A percentile compares a stretch with the other conserved stretches of the same genome.
Conservation (phyloP, 2,113 vertebrate genomes). For the Gila orcuttii region DNA sequence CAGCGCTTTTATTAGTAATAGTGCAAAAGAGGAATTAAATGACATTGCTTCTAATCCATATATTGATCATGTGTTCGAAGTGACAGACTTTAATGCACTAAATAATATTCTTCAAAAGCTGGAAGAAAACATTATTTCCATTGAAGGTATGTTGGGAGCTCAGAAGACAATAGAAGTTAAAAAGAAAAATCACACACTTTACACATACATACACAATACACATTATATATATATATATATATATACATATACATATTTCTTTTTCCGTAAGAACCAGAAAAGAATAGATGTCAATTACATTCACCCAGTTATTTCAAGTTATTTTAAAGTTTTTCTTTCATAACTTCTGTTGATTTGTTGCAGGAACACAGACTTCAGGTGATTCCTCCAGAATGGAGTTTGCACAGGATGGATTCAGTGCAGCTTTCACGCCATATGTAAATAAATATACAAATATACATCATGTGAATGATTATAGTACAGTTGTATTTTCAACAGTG, state of each 20-base stretch:
- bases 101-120: constrained; percentile 74
- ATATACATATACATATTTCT: too few species aligned
- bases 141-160: constrained; percentile 72
- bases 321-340: too few species aligned
- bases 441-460: background rate
- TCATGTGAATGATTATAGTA: background rate
- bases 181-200: constrained; percentile 42
- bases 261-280: too few species aligned
- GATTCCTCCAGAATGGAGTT: constrained; percentile 70
- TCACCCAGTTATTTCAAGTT: too few species aligned
- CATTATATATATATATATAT: too few species aligned
- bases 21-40: fast-evolving
- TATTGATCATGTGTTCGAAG: constrained; percentile 68
- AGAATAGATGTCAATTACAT: too few species aligned
- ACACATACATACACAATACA: too few species aligned
- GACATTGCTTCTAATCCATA: constrained; percentile 74
- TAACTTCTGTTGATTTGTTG: background rate
- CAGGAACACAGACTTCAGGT: constrained; percentile 69
- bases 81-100: constrained; percentile 76
- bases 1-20: fast-evolving
- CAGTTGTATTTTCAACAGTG: too few species aligned
- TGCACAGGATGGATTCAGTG: constrained; percentile 72
- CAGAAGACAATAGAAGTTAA: too few species aligned
- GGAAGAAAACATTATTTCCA: constrained; percentile 82
- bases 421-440: constrained; percentile 57